These are phyloP conservation scores for Anticlea derivata DNA, from an alignment of 2,888 invertebrate species.

Conservation along the genomic window DNA sequence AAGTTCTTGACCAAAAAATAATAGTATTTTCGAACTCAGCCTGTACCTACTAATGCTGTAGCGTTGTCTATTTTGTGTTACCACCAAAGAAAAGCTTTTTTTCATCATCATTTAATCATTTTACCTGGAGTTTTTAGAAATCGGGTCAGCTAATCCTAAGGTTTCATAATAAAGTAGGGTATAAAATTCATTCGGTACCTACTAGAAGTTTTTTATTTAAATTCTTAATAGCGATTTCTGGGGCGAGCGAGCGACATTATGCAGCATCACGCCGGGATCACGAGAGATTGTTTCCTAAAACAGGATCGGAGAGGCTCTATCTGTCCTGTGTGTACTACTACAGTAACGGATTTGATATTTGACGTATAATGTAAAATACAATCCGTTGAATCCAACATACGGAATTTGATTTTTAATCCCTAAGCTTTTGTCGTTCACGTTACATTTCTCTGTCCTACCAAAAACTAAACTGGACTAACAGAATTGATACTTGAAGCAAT, in stretches of 20 bases:
- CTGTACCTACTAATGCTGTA: no score
- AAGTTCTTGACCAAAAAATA: no score
- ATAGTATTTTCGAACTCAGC: no score
- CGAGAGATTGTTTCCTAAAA: slow-evolving; percentile 77
- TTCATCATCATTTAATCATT: no score
- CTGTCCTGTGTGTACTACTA: slow-evolving; percentile 40
- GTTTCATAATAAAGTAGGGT: neutral
- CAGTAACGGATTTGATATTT: slow-evolving; percentile 20
- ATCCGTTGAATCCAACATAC: no score
- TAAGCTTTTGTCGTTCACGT: no score
- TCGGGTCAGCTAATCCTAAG: neutral
- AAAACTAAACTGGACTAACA: no score
- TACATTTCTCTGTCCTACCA: no score
- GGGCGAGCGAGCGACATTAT: slow-evolving; percentile 66
- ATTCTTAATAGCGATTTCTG: slow-evolving; percentile 62
- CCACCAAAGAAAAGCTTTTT: no score
- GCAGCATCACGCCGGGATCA: slow-evolving; percentile 81
- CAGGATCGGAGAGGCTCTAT: slow-evolving; percentile 71
- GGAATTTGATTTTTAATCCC: no score
- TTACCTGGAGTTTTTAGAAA: neutral
- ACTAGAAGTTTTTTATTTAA: slow-evolving; percentile 50
- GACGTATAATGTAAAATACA: neutral
- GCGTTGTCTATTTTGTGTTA: no score
- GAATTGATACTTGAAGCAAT: no score
- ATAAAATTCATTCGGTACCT: neutral